phyloP scores from a whole-genome alignment of 2,113 vertebrate genomes.

The Nibea coibor region DNA sequence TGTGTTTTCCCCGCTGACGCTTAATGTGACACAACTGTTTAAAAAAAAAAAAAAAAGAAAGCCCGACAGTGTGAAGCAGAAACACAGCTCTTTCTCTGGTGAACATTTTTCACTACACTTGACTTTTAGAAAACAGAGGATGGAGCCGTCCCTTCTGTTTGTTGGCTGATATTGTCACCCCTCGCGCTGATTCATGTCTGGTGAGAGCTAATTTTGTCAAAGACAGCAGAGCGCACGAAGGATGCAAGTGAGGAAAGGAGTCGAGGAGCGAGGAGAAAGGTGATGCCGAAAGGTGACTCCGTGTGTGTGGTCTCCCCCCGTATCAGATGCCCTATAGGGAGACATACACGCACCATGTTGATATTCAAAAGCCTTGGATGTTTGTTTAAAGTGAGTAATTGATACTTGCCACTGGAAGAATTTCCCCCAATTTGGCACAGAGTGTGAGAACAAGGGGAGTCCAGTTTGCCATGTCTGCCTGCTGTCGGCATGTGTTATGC shows the following conservation, averaged over 20 bases:
- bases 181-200: slow-evolving; percentile 6
- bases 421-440: slow-evolving; percentile 83
- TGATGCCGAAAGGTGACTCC: slow-evolving; percentile 70
- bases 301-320: slow-evolving; percentile 74
- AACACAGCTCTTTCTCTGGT: not conserved
- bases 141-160: not conserved
- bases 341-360: slow-evolving; percentile 68
- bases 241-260: not conserved
- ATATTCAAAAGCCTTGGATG: slow-evolving; percentile 77
- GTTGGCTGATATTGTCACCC: slow-evolving; percentile 5
- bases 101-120: not conserved
- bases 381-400: slow-evolving; percentile 84
- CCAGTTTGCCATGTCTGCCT: slow-evolving; percentile 77
- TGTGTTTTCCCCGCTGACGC: slow-evolving; percentile 56
- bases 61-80: not conserved
- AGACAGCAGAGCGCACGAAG: not conserved
- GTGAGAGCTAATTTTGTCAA: slow-evolving; percentile 3
- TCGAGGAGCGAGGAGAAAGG: slow-evolving; percentile 34
- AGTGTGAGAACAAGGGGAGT: slow-evolving; percentile 79
- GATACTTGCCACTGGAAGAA: slow-evolving; percentile 87
- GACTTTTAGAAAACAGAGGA: not conserved
- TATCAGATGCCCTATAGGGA: slow-evolving; percentile 73
- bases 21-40: slow-evolving; percentile 49
- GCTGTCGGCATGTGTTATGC: slow-evolving; percentile 76
- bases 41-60: slow-evolving; percentile 16